Evolutionary conservation across 1,140 invertebrate species (phyloP), one percentile per base, ranked within the genome.

Genomic region (Pollicipes pollicipes): DNA sequence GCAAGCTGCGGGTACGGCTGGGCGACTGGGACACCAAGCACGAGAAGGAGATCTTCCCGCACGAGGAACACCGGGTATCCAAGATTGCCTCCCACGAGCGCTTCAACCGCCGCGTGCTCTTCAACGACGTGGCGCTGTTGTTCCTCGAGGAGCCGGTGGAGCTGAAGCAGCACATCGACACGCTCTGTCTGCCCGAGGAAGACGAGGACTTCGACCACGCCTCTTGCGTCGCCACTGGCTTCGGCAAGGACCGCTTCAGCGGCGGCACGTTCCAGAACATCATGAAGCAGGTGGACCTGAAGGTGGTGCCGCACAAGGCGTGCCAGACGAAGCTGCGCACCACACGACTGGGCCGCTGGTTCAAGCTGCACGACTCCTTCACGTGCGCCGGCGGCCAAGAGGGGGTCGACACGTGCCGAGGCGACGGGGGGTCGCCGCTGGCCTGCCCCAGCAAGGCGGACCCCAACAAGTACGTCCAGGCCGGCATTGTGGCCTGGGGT

Each of bases 221-320:
- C 26, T 64, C 45, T 0, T 94, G 91, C 77, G 84, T 86, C 70
- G 89, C 88, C 30, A 90, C 85, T 71, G 90, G 91, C 27, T 93
- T 90, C 90, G 91, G 91, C 31, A 91, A 90, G 77, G 81, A 86
- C 72, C 79, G 81, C 58, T 85, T 85, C 70, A 6, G 82, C 66
- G 76, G 82, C 68, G 87, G 86, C 16, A 81, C 82, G 29, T 89
- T 88, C 74, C 87, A 88, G 74, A 85, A 86, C 3, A 86, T 90
- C 24, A 76, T 90, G 76, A 90, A 89, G 76, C 69, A 74, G 68
- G 35, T 35, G 35, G 17, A 35, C 35, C 35, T 35, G 17, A 6
- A 6, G 6, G 35, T 35, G 35, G 35, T 35, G 35, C 17, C 35
- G 6, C 35, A 35, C 35, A 35, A 17, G 6, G 6, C 35, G 6